Evolutionary conservation across 2,113 vertebrate genomes (phyloP).

Genomic region (Corythoichthys intestinalis): DNA sequence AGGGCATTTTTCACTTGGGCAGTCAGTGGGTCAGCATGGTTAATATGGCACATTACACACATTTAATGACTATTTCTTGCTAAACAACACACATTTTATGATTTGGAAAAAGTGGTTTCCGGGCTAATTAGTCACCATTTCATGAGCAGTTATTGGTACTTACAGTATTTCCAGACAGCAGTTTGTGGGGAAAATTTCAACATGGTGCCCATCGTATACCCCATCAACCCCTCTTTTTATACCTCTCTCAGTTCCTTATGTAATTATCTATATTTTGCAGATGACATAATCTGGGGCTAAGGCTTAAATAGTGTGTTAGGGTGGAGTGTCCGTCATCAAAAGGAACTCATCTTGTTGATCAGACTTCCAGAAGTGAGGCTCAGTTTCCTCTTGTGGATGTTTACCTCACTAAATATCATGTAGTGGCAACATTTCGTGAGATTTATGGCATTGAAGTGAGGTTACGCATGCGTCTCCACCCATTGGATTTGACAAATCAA

Average conservation of each 20-base stretch:
- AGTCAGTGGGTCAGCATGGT: too few relatives aligned
- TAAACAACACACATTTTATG: too few relatives aligned
- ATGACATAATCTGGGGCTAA: conserved; percentile 26
- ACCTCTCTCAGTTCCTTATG: conserved; percentile 27
- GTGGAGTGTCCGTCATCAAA: conserved; percentile 34
- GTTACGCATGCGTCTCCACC: conserved; percentile 7
- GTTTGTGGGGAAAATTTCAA: conserved; percentile 43
- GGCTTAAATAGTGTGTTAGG: conserved; percentile 20
- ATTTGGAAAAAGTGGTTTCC: conserved; percentile 16
- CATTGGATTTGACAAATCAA: conserved; percentile 18
- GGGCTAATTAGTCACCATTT: conserved; percentile 42
- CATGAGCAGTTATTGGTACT: conserved; percentile 10
- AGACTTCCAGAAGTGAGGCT: conserved; percentile 37
- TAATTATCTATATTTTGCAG: conserved; percentile 50
- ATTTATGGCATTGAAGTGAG: conserved; percentile 20
- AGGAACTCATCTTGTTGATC: conserved; percentile 30
- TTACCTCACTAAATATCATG: conserved; percentile 32
- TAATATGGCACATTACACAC: too few relatives aligned
- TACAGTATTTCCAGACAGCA: conserved; percentile 12
- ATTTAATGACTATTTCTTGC: too few relatives aligned
- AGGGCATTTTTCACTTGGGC: too few relatives aligned
- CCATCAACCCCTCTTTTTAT: not conserved
- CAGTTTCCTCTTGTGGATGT: conserved; percentile 18
- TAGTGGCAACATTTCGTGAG: conserved; percentile 9
- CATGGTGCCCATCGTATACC: conserved; percentile 1